Conservation (phyloP, 1,140 invertebrate genomes). For the Wasmannia auropunctata region DNA sequence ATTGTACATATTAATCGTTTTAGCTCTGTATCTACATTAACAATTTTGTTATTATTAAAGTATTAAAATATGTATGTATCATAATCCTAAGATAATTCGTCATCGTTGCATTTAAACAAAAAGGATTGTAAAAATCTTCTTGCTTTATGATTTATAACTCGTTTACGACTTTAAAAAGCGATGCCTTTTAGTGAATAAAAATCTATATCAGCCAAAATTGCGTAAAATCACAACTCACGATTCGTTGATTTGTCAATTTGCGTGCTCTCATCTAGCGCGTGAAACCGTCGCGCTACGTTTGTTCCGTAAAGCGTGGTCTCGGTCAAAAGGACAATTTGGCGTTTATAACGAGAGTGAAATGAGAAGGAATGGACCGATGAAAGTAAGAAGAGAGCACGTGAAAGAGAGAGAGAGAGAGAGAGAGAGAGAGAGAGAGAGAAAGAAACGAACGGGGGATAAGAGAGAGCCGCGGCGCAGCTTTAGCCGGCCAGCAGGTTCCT, state of each 20-base stretch:
- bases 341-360: slow-evolving; percentile 25
- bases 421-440: no score
- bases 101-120: background rate
- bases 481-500: slow-evolving; percentile 53
- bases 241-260: background rate
- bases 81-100: background rate
- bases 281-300: background rate
- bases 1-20: background rate
- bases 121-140: background rate
- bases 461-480: background rate
- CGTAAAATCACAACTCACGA: background rate
- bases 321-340: background rate
- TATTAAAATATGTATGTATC: no score
- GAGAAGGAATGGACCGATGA: background rate
- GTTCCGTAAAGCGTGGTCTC: background rate
- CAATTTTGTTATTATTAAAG: background rate
- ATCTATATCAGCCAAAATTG: background rate
- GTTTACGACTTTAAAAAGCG: background rate
- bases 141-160: background rate
- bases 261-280: background rate
- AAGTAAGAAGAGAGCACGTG: background rate
- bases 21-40: background rate
- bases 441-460: background rate
- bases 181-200: background rate
- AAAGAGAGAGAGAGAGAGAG: no score